Percentiles rank a stretch among this genome's conserved stretches.
Evolutionary conservation across 2,888 invertebrate genomes (phyloP).

Genomic region (Dynastes maya): DNA sequence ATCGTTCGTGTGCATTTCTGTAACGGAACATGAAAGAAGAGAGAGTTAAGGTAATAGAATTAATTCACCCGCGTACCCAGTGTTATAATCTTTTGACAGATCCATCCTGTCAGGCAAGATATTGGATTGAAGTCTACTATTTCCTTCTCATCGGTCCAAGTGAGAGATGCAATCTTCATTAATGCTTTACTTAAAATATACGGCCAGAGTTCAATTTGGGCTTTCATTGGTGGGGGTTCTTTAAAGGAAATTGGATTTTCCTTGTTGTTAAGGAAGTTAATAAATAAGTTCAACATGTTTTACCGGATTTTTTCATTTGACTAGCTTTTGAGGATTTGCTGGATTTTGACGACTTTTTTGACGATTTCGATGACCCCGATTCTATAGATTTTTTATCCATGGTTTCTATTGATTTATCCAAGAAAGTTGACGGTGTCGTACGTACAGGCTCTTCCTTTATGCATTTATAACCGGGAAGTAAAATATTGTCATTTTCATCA

Average conservation of each 20-base stretch:
- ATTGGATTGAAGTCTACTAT: slow-evolving; percentile 69
- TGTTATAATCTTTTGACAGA: slow-evolving; percentile 61
- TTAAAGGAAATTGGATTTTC: not conserved
- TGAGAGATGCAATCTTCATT: slow-evolving; percentile 68
- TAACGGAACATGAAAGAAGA: not conserved
- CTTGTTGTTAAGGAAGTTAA: not conserved
- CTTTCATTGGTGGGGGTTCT: not conserved
- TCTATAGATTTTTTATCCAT: not conserved
- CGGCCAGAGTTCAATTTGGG: slow-evolving; percentile 70
- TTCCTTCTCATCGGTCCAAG: slow-evolving; percentile 65
- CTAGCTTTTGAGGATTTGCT: slow-evolving; percentile 37
- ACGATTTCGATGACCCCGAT: not conserved
- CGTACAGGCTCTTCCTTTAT: not conserved
- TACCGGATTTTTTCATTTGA: slow-evolving; percentile 44
- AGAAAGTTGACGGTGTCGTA: not conserved
- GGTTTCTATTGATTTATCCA: slow-evolving; percentile 1
- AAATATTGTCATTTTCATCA: slow-evolving; percentile 63
- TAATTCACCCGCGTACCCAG: slow-evolving; percentile 51
- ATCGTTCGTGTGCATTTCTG: slow-evolving; percentile 50
- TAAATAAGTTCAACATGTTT: slow-evolving; percentile 1
- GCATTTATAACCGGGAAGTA: slow-evolving; percentile 64
- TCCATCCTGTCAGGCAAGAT: slow-evolving; percentile 70
- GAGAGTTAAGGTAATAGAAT: not conserved
- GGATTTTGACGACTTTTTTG: slow-evolving; percentile 31
- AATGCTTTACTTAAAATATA: slow-evolving; percentile 71